Conservation (phyloP, 2,797 vertebrate species). For the Podarcis lilfordi region DNA sequence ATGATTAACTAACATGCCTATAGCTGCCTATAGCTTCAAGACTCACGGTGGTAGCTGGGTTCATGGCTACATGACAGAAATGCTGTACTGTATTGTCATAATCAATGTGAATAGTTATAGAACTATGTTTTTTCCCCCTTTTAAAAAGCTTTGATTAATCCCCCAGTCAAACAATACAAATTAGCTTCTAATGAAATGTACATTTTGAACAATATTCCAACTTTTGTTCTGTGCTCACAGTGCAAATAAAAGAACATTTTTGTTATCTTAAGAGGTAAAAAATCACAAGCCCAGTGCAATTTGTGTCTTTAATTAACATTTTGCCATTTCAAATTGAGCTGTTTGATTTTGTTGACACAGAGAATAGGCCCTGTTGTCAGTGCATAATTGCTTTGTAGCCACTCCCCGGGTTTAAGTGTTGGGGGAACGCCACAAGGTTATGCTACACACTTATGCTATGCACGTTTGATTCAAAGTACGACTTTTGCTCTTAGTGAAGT, state of each 20-base stretch:
- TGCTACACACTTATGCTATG: not conserved
- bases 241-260: constrained; percentile 4
- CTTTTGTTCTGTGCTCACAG: not conserved
- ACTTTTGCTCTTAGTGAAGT: not conserved
- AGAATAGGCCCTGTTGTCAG: constrained; percentile 35
- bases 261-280: constrained; percentile 31
- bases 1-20: too few relatives aligned
- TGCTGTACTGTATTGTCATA: not conserved
- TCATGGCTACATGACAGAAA: not conserved
- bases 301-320: constrained; percentile 37
- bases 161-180: not conserved
- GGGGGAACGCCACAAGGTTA: not conserved
- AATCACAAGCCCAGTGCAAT: not conserved
- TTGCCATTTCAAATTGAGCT: constrained; percentile 34
- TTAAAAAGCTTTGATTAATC: not conserved
- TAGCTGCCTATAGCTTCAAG: not conserved
- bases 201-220: constrained; percentile 24
- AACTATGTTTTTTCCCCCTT: not conserved
- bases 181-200: constrained; percentile 7
- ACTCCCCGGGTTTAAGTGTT: constrained; percentile 26
- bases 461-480: constrained; percentile 10
- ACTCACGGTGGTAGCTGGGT: not conserved
- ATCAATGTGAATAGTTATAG: not conserved
- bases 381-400: constrained; percentile 30
- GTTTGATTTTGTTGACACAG: constrained; percentile 51